Conservation (phyloP, 2,888 invertebrate species). For the Xylota sylvarum region DNA sequence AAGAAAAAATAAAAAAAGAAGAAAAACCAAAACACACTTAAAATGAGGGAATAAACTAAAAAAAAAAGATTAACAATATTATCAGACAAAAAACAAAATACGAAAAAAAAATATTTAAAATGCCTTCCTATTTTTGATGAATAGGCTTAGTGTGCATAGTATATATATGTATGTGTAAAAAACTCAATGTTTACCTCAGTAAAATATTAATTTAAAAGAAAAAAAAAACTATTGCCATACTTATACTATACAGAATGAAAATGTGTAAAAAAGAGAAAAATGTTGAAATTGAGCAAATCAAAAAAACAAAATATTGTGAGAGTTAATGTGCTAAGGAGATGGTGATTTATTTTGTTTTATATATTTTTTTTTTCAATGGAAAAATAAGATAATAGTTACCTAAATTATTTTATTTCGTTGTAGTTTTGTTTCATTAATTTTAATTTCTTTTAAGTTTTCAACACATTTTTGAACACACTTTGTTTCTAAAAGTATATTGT, state of each 20-base stretch:
- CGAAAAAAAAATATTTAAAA: slow-evolving; percentile 59
- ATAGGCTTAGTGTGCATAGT: slow-evolving; percentile 76
- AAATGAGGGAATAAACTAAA: slow-evolving; percentile 13
- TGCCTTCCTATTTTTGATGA: slow-evolving; percentile 76
- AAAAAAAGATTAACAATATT: slow-evolving; percentile 42
- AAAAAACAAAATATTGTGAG: slow-evolving; percentile 13
- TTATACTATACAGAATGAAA: slow-evolving; percentile 44
- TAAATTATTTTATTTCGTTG: not conserved
- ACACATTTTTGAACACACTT: not conserved
- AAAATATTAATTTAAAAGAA: slow-evolving; percentile 32
- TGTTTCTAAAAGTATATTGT: slow-evolving; percentile 10
- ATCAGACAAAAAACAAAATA: slow-evolving; percentile 40
- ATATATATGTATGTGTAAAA: slow-evolving; percentile 59
- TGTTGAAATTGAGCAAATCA: not conserved
- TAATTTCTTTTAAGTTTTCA: not conserved
- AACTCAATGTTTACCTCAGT: slow-evolving; percentile 67
- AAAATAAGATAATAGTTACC: not conserved
- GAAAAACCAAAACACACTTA: slow-evolving; percentile 25
- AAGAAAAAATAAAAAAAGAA: slow-evolving; percentile 60
- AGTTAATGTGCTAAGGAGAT: not conserved
- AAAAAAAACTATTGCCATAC: slow-evolving; percentile 40
- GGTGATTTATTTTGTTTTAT: slow-evolving; percentile 27
- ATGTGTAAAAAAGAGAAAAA: slow-evolving; percentile 27
- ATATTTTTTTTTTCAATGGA: not conserved
- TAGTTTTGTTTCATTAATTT: not conserved